These are phyloP conservation scores for Malurus alboscapulatus DNA, from an alignment of 2,113 vertebrate genomes.

Conservation along the genomic window DNA sequence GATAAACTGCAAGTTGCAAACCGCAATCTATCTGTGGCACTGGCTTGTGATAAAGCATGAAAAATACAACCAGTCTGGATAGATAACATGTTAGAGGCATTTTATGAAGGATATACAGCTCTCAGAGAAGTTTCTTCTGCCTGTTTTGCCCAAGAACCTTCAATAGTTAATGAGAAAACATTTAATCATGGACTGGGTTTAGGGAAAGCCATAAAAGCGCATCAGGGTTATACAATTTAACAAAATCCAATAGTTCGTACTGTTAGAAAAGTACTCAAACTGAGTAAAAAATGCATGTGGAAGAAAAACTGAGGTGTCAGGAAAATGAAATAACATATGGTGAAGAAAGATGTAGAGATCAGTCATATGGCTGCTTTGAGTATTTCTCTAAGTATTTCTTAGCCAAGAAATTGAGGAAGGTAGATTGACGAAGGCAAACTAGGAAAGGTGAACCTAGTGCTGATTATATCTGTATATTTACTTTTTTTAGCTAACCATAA, in stretches of 20 bases:
- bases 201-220: neutral
- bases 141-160: neutral
- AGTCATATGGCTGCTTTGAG: neutral
- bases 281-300: neutral
- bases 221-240: neutral
- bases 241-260: neutral
- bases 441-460: neutral
- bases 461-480: neutral
- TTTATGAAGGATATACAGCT: slow-evolving; percentile 21
- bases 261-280: neutral
- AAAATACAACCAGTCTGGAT: neutral
- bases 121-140: slow-evolving; percentile 15
- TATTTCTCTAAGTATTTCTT: neutral
- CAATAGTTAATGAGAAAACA: slow-evolving; percentile 22
- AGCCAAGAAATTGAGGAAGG: neutral
- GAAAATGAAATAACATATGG: neutral
- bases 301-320: neutral
- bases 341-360: neutral
- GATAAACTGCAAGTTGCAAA: neutral
- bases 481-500: neutral
- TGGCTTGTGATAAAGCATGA: slow-evolving; percentile 28
- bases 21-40: neutral
- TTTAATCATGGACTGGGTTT: neutral
- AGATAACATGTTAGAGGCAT: neutral
- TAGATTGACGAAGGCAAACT: neutral